These are phyloP conservation scores for Acropternis orthonyx DNA, from an alignment of 2,797 vertebrate species.

Conservation along the genomic window DNA sequence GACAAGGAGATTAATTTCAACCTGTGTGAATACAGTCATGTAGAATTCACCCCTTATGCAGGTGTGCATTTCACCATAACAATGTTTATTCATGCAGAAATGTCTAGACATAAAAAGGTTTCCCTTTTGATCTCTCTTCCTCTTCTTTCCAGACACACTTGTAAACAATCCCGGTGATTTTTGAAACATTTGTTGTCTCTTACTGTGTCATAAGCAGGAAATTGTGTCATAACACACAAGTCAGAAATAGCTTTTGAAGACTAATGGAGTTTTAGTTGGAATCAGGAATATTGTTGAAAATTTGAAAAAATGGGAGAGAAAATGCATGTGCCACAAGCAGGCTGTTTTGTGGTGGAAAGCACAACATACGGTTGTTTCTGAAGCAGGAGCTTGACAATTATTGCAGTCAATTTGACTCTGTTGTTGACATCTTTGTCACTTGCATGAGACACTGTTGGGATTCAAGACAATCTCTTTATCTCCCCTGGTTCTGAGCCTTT, in stretches of 20 bases:
- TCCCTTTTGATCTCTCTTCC: constrained; percentile 40
- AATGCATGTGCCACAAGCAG: background rate
- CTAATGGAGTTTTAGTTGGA: background rate
- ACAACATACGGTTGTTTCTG: accelerated
- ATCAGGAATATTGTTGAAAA: background rate
- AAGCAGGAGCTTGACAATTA: background rate
- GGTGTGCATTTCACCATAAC: constrained; percentile 19
- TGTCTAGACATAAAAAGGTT: constrained; percentile 40
- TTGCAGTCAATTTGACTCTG: background rate
- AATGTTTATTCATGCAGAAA: constrained; percentile 38
- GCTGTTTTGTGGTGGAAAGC: background rate
- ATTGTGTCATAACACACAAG: background rate
- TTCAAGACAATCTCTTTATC: background rate
- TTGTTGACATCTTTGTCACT: background rate
- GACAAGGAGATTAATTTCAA: background rate
- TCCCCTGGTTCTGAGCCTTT: background rate
- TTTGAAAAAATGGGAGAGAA: background rate
- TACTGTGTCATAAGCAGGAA: background rate
- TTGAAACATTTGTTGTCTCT: background rate
- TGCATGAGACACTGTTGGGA: background rate
- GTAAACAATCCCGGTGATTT: background rate
- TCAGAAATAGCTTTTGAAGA: constrained; percentile 3
- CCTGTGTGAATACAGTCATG: background rate
- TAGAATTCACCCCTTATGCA: background rate
- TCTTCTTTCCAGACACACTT: background rate